These are phyloP conservation scores for Leucania comma DNA, from an alignment of 2,888 invertebrate species.

Conservation along the genomic window DNA sequence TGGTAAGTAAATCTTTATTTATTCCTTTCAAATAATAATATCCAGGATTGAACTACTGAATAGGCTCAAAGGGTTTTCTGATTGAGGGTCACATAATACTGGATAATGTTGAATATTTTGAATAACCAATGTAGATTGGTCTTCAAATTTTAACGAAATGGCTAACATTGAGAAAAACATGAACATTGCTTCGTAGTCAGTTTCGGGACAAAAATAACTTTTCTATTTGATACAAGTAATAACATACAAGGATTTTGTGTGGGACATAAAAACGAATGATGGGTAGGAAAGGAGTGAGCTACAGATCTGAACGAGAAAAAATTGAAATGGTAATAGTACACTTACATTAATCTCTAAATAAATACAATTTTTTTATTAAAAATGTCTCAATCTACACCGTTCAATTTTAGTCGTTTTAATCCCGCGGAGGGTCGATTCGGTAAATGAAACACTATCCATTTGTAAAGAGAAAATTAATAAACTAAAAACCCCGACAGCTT, in stretches of 20 bases:
- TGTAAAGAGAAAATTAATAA: too few species aligned
- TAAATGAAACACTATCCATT: too few species aligned
- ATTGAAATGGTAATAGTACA: too few species aligned
- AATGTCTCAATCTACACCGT: too few species aligned
- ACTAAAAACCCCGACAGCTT: too few species aligned
- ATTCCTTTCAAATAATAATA: conserved; percentile 51
- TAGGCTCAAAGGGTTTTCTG: conserved; percentile 29
- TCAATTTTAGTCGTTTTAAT: too few species aligned
- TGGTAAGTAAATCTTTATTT: conserved; percentile 32
- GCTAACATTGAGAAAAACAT: conserved; percentile 38
- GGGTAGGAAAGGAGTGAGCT: background rate
- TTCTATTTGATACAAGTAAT: conserved; percentile 21
- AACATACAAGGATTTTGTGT: background rate
- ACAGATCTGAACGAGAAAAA: background rate
- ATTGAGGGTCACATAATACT: conserved; percentile 15
- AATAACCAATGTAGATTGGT: conserved; percentile 4
- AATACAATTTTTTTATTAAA: too few species aligned
- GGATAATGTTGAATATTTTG: background rate
- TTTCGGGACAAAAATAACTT: conserved; percentile 28
- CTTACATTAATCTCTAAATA: too few species aligned
- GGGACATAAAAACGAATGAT: conserved; percentile 2
- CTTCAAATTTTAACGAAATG: conserved; percentile 31
- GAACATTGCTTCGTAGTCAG: conserved; percentile 10
- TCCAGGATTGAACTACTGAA: conserved; percentile 37
- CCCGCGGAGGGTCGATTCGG: too few species aligned